phyloP scores from a whole-genome alignment of 2,113 vertebrate species.

The Egretta garzetta region DNA sequence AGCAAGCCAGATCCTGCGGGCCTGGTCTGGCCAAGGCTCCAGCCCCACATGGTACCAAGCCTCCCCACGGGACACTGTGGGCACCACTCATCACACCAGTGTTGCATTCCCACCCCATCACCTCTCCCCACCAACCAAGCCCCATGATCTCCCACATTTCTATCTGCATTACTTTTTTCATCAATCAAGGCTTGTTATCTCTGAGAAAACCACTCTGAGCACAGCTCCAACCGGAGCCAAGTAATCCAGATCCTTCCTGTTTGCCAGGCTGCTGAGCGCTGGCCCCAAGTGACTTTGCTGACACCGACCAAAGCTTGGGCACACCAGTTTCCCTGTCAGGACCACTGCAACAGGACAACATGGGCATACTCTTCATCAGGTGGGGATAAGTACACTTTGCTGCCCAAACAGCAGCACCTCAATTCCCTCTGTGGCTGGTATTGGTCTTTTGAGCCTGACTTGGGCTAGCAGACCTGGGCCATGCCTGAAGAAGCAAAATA shows the following conservation, averaged over 20 bases:
- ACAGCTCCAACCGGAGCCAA: neutral
- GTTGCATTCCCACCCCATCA: neutral
- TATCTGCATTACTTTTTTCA: neutral
- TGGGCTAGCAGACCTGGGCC: neutral
- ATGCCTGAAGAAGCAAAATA: neutral
- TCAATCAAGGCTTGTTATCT: neutral
- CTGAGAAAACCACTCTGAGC: neutral
- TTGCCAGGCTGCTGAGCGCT: neutral
- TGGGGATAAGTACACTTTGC: neutral
- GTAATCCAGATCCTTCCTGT: neutral
- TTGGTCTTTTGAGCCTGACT: neutral
- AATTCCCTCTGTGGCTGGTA: neutral
- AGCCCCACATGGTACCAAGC: accelerated
- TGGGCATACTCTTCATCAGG: neutral
- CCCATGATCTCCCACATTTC: neutral
- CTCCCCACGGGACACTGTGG: accelerated
- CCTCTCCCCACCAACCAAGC: neutral
- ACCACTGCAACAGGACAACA: neutral
- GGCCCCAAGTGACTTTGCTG: neutral
- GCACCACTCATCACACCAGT: neutral
- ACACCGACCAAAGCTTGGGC: neutral
- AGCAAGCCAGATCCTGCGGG: neutral
- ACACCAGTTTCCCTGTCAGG: neutral
- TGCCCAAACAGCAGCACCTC: neutral
- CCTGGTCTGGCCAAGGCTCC: neutral